Evolutionary conservation across 2,888 invertebrate genomes (phyloP), one percentile per base, ranked within the genome.

Genomic region (Campoplex nolae): DNA sequence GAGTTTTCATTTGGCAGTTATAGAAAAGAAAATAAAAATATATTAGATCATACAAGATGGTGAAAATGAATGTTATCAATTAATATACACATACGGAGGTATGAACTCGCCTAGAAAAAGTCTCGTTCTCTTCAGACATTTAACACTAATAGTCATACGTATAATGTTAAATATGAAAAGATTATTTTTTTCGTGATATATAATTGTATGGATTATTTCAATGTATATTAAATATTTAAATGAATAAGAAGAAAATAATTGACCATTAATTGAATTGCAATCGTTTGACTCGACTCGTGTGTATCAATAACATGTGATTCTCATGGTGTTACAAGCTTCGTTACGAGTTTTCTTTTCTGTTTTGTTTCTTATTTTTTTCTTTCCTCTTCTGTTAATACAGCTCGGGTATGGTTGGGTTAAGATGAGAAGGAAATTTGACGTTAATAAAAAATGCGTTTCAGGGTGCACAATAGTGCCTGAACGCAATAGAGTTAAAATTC

Each of bases 181-280:
- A 45, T 23, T 23, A 23, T 42, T 42, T 42, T 7, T 11, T 13
- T 48, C n/a, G 18, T 51, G 48, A 38, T 51, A 71, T 80, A 18
- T 56, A 71, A 42, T 75, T 11, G 56, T 54, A 32, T 71, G 56
- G 28, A 68, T 62, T 62, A 65, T 65, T 76, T 80, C 62, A 73
- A 79, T 74, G 38, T 79, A 74, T 68, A 68, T 62, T 67, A 51
- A 67, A 67, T 35, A 62, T 48, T 78, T 28, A 88, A 88, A 83
- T 70, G 56, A 75, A 84, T 23, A 73, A 68, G 74, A 54, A 88
- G 85, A 73, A 85, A 80, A 65, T 83, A 88, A 88, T 88, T 88
- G 84, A 87, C 87, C 51, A 74, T 83, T 84, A 83, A 87, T 88
- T 83, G 79, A 83, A 76, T 80, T 74, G 79, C 84, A 65, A 81